A percentile compares a stretch with the other conserved stretches of the same genome.
phyloP scores from a whole-genome alignment of 2,888 invertebrate genomes.

The Rhagonycha fulva region DNA sequence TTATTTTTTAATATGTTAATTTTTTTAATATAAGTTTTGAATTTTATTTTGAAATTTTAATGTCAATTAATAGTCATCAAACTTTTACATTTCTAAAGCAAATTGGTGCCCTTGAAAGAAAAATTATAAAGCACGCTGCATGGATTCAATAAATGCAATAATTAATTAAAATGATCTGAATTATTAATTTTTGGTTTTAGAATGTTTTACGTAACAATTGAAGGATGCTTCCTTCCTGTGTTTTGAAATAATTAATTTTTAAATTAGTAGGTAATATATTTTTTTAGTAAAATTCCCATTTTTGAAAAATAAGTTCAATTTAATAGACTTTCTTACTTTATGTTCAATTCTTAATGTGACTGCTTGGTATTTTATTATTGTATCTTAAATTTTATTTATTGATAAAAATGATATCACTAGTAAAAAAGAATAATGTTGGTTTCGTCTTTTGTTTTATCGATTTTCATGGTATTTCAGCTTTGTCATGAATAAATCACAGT shows the following conservation, averaged over 20 bases:
- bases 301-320: not conserved
- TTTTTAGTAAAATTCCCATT: not conserved
- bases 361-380: not conserved
- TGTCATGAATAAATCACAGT: not conserved
- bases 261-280: not conserved
- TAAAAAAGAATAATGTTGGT: not conserved
- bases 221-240: not conserved
- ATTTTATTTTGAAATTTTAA: no score
- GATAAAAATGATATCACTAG: not conserved
- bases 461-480: not conserved
- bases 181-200: not conserved
- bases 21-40: no score
- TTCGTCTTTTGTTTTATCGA: not conserved
- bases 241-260: not conserved
- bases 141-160: no score
- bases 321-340: not conserved
- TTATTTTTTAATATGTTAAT: no score
- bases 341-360: not conserved
- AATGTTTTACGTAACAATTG: not conserved
- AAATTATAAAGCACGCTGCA: no score
- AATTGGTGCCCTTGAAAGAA: not conserved
- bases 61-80: no score
- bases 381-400: not conserved
- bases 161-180: no score
- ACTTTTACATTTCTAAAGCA: not conserved